Evolutionary conservation across 1,140 invertebrate genomes (phyloP).

Genomic region (Ylistrum balloti): DNA sequence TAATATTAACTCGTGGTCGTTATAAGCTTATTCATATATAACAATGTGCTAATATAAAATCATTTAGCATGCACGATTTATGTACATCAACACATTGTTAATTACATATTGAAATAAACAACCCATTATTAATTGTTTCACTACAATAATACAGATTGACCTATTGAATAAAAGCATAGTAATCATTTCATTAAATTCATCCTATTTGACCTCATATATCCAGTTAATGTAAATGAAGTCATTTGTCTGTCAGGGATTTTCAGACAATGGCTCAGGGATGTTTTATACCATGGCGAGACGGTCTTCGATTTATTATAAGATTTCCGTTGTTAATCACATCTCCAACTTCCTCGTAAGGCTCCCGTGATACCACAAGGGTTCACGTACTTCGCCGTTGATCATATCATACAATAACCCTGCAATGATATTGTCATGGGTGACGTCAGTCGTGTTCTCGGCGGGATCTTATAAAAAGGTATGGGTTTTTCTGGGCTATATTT

Average conservation of each 20-base stretch:
- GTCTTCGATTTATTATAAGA: conserved; percentile 1
- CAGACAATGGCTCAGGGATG: not conserved
- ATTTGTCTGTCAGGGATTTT: not conserved
- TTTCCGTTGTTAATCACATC: not conserved
- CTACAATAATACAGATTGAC: too few species aligned
- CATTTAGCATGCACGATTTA: too few species aligned
- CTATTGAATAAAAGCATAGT: too few species aligned
- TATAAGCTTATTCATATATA: too few species aligned
- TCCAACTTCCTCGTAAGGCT: not conserved
- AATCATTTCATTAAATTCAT: not conserved
- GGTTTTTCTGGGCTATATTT: not conserved
- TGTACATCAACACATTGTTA: too few species aligned
- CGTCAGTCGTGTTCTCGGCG: not conserved
- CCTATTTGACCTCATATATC: not conserved
- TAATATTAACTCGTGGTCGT: too few species aligned
- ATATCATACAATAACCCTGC: not conserved
- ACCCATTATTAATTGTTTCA: too few species aligned
- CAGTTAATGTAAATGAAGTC: not conserved
- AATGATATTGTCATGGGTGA: not conserved
- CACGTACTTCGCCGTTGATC: not conserved
- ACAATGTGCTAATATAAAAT: too few species aligned
- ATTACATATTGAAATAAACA: too few species aligned
- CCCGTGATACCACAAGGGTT: not conserved
- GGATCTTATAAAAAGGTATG: not conserved
- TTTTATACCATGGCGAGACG: not conserved